phyloP scores from a whole-genome alignment of 1,140 invertebrate genomes.

The Pseudomyrmex sp. region DNA sequence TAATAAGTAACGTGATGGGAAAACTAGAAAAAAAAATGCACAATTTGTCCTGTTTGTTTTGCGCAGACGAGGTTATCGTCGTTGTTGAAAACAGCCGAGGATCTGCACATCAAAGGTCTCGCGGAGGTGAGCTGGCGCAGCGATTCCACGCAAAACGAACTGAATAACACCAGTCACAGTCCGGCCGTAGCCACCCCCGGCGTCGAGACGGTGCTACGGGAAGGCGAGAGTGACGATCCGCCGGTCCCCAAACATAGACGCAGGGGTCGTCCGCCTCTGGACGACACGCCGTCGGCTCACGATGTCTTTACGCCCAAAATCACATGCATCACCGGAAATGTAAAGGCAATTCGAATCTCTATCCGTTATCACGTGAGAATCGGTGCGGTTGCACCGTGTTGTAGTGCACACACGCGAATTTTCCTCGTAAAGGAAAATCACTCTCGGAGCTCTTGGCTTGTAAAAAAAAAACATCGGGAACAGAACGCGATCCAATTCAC shows the following conservation, averaged over 20 bases:
- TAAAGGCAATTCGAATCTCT: conserved; percentile 56
- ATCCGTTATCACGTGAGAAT: background rate
- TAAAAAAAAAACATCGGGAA: too few species aligned
- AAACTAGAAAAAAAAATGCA: too few species aligned
- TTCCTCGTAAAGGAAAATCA: too few species aligned
- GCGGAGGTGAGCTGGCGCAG: conserved; percentile 94
- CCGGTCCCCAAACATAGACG: conserved; percentile 84
- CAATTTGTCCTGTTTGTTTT: conserved; percentile 48
- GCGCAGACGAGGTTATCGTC: conserved; percentile 88
- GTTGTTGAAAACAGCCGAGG: conserved; percentile 95
- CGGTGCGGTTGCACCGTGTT: background rate
- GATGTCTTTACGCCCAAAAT: conserved; percentile 86
- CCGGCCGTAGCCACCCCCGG: conserved; percentile 80
- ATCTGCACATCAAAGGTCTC: conserved; percentile 95
- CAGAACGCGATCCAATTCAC: too few species aligned
- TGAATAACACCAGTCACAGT: conserved; percentile 82
- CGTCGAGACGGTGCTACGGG: conserved; percentile 84
- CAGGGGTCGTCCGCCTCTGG: conserved; percentile 88
- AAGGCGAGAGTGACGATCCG: conserved; percentile 79
- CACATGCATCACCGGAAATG: conserved; percentile 85
- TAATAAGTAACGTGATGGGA: too few species aligned
- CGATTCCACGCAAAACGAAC: conserved; percentile 84
- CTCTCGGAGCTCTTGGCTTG: too few species aligned
- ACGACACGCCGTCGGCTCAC: conserved; percentile 86
- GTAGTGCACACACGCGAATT: too few species aligned